Evolutionary conservation across 2,113 vertebrate genomes (phyloP).

Genomic region (Poeciliopsis retropinna): DNA sequence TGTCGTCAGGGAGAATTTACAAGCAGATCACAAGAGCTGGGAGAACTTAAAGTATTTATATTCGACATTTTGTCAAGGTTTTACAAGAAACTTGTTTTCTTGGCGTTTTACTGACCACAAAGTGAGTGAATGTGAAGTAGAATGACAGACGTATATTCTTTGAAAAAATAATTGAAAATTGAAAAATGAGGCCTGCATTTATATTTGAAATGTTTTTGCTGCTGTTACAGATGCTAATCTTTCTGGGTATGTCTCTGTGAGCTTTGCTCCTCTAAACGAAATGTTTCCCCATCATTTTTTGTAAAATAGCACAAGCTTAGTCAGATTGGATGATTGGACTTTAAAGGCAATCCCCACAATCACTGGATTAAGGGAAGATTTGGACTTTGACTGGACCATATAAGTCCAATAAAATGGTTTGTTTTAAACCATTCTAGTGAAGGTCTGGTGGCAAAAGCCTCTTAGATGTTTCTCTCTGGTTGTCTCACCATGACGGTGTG

Average conservation of each 20-base stretch:
- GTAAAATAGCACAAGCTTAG: no score
- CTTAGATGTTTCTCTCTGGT: background rate
- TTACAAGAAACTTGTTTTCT: background rate
- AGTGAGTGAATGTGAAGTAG: background rate
- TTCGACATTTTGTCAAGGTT: background rate
- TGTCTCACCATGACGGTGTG: background rate
- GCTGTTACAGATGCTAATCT: background rate
- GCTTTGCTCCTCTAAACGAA: background rate
- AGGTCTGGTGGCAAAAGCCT: no score
- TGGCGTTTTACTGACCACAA: background rate
- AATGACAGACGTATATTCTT: background rate
- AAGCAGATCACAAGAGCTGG: slow-evolving; percentile 11
- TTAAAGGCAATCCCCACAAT: background rate
- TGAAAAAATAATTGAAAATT: background rate
- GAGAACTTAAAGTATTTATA: slow-evolving; percentile 4
- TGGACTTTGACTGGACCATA: background rate
- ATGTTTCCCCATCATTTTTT: no score
- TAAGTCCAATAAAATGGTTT: no score
- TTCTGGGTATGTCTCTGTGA: background rate
- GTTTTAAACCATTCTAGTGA: no score
- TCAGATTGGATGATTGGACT: background rate
- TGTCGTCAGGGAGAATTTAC: background rate
- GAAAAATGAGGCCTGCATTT: background rate
- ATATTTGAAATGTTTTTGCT: background rate
- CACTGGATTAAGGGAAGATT: background rate